Percentiles rank a stretch among this genome's conserved stretches.
phyloP scores from a whole-genome alignment of 2,888 invertebrate genomes.

The Spisula solida region DNA sequence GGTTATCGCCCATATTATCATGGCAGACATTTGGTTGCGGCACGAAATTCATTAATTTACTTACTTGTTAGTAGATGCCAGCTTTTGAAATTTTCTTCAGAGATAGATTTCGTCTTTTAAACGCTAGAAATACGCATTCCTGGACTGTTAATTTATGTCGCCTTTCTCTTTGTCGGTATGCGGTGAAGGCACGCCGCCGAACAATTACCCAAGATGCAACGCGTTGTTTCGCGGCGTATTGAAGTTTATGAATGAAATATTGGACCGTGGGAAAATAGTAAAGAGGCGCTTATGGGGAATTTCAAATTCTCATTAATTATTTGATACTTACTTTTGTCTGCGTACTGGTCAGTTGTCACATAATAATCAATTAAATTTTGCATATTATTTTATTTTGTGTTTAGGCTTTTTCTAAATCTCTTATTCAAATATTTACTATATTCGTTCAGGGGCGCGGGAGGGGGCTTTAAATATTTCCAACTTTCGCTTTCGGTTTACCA shows the following conservation, averaged over 20 bases:
- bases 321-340: not conserved
- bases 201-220: slow-evolving; percentile 73
- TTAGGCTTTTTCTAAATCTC: no score
- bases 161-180: slow-evolving; percentile 62
- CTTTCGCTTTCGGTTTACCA: no score
- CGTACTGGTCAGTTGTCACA: no score
- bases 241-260: slow-evolving; percentile 41
- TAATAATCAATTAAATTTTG: no score
- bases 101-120: not conserved
- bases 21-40: slow-evolving; percentile 31
- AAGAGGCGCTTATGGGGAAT: not conserved
- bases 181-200: slow-evolving; percentile 71
- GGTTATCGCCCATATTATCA: slow-evolving; percentile 71
- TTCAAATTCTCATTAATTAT: not conserved
- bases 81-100: not conserved
- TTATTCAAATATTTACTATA: no score
- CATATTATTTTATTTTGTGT: no score
- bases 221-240: slow-evolving; percentile 27
- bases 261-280: slow-evolving; percentile 53
- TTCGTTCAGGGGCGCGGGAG: no score
- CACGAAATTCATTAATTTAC: slow-evolving; percentile 11
- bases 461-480: no score
- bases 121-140: not conserved
- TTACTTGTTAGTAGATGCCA: slow-evolving; percentile 48
- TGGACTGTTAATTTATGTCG: slow-evolving; percentile 55